phyloP scores from a whole-genome alignment of 1,140 invertebrate species.

The Spodoptera frugiperda region DNA sequence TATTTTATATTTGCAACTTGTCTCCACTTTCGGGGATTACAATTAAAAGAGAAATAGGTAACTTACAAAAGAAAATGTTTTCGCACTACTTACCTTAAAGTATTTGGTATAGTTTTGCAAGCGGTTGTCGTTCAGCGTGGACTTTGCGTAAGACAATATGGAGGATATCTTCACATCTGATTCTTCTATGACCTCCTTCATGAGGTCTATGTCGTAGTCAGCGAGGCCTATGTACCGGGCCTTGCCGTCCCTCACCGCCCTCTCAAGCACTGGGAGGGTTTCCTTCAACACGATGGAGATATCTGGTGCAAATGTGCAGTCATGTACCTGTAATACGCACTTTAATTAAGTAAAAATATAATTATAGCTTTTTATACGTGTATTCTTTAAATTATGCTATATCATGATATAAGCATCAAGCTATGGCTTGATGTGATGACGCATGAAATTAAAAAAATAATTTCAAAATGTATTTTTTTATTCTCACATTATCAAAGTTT shows the following conservation, averaged over 20 bases:
- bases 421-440: too few species aligned
- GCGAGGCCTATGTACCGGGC: conserved; percentile 94
- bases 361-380: too few species aligned
- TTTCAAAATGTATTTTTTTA: too few species aligned
- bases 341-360: not conserved
- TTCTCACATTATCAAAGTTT: too few species aligned
- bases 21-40: too few species aligned
- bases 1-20: too few species aligned
- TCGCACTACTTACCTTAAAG: conserved; percentile 88
- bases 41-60: too few species aligned
- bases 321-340: conserved; percentile 90
- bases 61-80: too few species aligned
- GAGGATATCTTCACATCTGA: conserved; percentile 90
- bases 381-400: too few species aligned
- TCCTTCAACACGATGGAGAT: conserved; percentile 93
- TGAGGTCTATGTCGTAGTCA: conserved; percentile 92
- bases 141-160: conserved; percentile 92
- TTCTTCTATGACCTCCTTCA: conserved; percentile 91
- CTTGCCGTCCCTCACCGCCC: conserved; percentile 91
- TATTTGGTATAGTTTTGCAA: conserved; percentile 91
- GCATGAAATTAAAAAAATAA: too few species aligned
- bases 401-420: too few species aligned
- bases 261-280: conserved; percentile 93
- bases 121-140: conserved; percentile 92
- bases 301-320: conserved; percentile 95